These are phyloP conservation scores for Lagopus muta DNA, from an alignment of 2,113 vertebrate genomes.

Conservation along the genomic window DNA sequence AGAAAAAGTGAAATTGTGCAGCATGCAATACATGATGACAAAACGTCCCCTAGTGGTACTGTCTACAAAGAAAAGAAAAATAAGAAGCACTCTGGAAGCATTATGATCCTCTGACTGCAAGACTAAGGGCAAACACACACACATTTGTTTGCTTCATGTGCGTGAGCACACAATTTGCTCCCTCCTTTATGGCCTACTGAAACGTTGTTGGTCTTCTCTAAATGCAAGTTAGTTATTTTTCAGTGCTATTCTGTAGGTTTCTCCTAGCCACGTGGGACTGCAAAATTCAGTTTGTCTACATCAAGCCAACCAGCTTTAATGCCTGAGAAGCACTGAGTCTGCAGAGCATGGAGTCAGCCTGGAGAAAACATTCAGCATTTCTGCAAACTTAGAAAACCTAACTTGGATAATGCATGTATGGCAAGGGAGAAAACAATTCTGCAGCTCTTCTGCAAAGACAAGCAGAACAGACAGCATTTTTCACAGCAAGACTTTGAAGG, in stretches of 20 bases:
- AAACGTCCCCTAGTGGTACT: conserved; percentile 54
- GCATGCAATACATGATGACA: neutral
- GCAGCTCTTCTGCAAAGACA: neutral
- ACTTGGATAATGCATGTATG: neutral
- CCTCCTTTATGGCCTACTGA: neutral
- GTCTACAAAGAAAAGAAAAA: neutral
- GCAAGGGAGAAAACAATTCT: neutral
- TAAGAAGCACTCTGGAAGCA: neutral
- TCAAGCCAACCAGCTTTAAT: neutral
- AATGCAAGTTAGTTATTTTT: neutral
- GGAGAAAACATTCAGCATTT: neutral
- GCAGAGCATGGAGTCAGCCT: neutral
- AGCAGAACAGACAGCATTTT: neutral
- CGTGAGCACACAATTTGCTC: neutral
- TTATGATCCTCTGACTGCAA: neutral
- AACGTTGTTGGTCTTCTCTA: neutral
- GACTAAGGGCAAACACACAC: fast-evolving
- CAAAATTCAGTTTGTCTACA: neutral
- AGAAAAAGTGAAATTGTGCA: neutral
- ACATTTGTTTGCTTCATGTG: neutral
- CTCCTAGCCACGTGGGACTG: fast-evolving
- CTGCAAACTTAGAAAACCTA: neutral
- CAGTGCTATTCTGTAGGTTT: neutral
- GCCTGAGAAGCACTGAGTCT: neutral
- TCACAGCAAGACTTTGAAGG: neutral